phyloP scores from a whole-genome alignment of 2,113 vertebrate genomes.

The Zosterops lateralis region DNA sequence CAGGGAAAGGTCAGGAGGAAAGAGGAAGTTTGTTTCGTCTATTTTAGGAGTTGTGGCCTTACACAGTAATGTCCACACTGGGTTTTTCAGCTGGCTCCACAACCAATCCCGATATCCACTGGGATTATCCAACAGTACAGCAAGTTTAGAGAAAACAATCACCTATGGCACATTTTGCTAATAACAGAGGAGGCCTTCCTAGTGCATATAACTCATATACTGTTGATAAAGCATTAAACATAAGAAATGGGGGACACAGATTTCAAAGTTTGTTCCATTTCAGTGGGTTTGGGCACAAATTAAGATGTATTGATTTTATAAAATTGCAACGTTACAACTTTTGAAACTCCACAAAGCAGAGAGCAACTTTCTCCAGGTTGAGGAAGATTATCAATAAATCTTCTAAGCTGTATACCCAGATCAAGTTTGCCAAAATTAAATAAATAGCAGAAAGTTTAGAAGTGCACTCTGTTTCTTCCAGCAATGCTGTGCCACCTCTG shows the following conservation, averaged over 20 bases:
- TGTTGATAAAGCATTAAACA: neutral
- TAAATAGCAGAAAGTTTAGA: neutral
- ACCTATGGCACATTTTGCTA: neutral
- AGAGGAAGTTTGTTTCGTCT: neutral
- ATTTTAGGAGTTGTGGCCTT: neutral
- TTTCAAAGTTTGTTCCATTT: neutral
- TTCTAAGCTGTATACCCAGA: neutral
- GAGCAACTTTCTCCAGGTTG: neutral
- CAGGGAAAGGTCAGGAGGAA: neutral
- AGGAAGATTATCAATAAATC: neutral
- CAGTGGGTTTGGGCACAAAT: neutral
- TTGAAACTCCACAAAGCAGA: neutral
- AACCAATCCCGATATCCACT: neutral
- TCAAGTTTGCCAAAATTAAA: neutral
- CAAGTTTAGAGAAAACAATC: neutral
- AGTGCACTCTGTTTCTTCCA: too few relatives aligned
- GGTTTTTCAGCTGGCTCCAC: neutral
- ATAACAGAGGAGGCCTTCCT: neutral
- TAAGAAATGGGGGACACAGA: neutral
- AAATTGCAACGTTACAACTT: neutral
- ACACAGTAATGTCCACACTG: neutral
- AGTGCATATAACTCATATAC: neutral
- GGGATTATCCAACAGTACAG: neutral
- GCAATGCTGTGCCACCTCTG: rapidly evolving
- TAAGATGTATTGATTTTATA: neutral